Evolutionary conservation across 2,888 invertebrate genomes (phyloP).

Genomic region (Drosophila demipolita): DNA sequence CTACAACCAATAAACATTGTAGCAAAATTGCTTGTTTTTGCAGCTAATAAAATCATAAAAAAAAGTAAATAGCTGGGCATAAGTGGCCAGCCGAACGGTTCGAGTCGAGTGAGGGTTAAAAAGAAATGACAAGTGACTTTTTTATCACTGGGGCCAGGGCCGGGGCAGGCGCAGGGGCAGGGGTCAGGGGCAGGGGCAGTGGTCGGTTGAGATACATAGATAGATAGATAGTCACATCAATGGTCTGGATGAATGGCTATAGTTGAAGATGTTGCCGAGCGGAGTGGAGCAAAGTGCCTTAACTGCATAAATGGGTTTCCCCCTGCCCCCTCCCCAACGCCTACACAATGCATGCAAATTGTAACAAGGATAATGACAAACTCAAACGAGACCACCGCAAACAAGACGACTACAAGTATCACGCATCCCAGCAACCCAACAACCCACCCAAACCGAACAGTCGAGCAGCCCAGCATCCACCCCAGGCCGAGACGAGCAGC

Average conservation of each 20-base stretch:
- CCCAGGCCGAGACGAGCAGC: slow-evolving; percentile 26
- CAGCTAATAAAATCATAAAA: slow-evolving; percentile 80
- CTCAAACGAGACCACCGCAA: slow-evolving; percentile 74
- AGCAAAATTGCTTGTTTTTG: slow-evolving; percentile 80
- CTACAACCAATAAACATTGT: slow-evolving; percentile 80
- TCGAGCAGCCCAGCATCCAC: slow-evolving; percentile 36
- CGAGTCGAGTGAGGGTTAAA: slow-evolving; percentile 35
- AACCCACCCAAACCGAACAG: slow-evolving; percentile 12
- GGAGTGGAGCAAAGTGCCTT: slow-evolving; percentile 9
- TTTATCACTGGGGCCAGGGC: slow-evolving; percentile 63
- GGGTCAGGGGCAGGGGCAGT: no score
- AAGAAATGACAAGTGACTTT: slow-evolving; percentile 74
- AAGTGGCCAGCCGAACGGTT: slow-evolving; percentile 51
- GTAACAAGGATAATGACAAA: slow-evolving; percentile 76
- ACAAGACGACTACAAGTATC: slow-evolving; percentile 55
- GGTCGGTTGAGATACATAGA: not conserved
- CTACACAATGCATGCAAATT: slow-evolving; percentile 74
- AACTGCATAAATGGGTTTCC: slow-evolving; percentile 41
- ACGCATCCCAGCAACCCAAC: slow-evolving; percentile 42
- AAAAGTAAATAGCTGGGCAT: slow-evolving; percentile 64
- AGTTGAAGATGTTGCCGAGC: slow-evolving; percentile 35
- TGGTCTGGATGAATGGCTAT: slow-evolving; percentile 67
- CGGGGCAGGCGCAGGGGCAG: slow-evolving; percentile 1
- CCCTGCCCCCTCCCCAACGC: slow-evolving; percentile 12
- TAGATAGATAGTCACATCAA: slow-evolving; percentile 44